Evolutionary conservation across 2,888 invertebrate species (phyloP).

Genomic region (Melinaea menophilus): DNA sequence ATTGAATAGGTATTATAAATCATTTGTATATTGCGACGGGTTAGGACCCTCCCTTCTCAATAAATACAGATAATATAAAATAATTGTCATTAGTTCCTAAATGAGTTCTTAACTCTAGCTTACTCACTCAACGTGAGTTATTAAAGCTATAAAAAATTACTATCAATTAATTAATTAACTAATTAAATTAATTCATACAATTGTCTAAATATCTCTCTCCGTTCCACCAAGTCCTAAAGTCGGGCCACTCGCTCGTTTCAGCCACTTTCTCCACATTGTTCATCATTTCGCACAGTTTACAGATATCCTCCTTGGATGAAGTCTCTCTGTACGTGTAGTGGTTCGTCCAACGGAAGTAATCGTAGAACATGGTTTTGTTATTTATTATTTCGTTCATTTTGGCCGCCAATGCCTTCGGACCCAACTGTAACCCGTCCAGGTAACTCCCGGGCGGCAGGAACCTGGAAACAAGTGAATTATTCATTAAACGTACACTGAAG

Average conservation of each 20-base stretch:
- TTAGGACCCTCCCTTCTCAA: no score
- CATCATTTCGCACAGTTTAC: conserved; percentile 34
- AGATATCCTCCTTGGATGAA: conserved; percentile 28
- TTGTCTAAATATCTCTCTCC: conserved; percentile 24
- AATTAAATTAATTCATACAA: conserved; percentile 9
- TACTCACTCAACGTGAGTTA: no score
- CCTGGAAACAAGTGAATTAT: conserved; percentile 28
- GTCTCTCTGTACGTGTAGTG: conserved; percentile 34
- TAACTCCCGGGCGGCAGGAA: conserved; percentile 40
- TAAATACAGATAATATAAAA: no score
- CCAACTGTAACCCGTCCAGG: conserved; percentile 37
- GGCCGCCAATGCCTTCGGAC: conserved; percentile 33
- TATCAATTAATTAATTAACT: no score
- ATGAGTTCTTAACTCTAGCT: no score
- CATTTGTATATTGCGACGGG: no score
- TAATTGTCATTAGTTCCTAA: no score
- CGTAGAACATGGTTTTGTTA: conserved; percentile 33
- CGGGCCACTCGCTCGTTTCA: conserved; percentile 25
- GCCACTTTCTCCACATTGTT: conserved; percentile 26
- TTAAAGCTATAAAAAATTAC: no score
- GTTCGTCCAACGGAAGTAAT: conserved; percentile 42
- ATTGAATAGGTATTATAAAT: no score
- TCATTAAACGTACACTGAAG: not conserved
- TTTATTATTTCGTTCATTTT: conserved; percentile 36
- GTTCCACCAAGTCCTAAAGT: conserved; percentile 33